Conservation (phyloP, 1,140 invertebrate species). For the Neotoxoptera formosana region DNA sequence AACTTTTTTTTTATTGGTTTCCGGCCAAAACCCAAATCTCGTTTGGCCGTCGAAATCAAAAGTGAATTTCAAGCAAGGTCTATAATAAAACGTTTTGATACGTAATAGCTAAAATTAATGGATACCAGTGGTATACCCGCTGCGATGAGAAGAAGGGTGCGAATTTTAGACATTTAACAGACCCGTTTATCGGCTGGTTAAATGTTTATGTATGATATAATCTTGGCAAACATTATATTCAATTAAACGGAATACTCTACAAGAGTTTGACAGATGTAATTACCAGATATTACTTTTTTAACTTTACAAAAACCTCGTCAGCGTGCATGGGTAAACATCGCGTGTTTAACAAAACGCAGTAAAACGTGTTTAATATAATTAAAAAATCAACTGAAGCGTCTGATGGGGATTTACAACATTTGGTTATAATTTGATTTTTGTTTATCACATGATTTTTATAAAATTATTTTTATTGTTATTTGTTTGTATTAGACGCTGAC, state of each 20-base stretch:
- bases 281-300: slow-evolving; percentile 24
- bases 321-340: not conserved
- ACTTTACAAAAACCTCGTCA: not conserved
- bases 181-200: slow-evolving; percentile 18
- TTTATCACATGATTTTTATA: not conserved
- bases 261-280: slow-evolving; percentile 17
- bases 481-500: slow-evolving; percentile 53
- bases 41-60: not conserved
- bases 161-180: slow-evolving; percentile 7
- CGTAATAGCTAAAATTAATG: slow-evolving; percentile 42
- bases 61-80: slow-evolving; percentile 4
- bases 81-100: slow-evolving; percentile 34
- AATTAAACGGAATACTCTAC: slow-evolving; percentile 29
- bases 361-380: slow-evolving; percentile 3
- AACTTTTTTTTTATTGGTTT: not conserved
- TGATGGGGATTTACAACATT: not conserved
- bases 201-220: slow-evolving; percentile 31
- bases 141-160: not conserved
- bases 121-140: not conserved
- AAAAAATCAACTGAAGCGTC: not conserved
- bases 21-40: not conserved
- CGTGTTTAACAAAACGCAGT: not conserved
- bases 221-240: slow-evolving; percentile 37
- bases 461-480: not conserved
- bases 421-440: slow-evolving; percentile 2